A percentile compares a stretch with the other conserved stretches of the same genome.
Conservation (phyloP, 2,797 vertebrate species). For the Gila robusta region DNA sequence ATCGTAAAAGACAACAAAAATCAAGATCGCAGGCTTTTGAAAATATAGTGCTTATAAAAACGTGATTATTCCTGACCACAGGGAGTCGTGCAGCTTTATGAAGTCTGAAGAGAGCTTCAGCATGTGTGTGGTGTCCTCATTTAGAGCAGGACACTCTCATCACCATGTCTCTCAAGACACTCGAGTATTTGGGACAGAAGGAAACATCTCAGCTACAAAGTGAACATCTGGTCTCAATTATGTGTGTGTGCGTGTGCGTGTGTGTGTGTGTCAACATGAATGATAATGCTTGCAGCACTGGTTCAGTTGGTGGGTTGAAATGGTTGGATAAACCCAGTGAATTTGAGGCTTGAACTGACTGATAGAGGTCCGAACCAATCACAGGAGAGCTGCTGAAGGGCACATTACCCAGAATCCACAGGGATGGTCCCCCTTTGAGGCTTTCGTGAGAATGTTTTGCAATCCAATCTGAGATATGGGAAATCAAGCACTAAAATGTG, state of each 20-base stretch:
- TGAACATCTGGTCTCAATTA: constrained; percentile 51
- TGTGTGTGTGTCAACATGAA: constrained; percentile 42
- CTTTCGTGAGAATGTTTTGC: not conserved
- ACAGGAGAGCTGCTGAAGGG: constrained; percentile 21
- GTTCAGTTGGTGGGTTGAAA: constrained; percentile 4
- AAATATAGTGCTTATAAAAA: not conserved
- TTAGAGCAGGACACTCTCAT: constrained; percentile 41
- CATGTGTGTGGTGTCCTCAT: constrained; percentile 44
- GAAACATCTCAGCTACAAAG: constrained; percentile 49
- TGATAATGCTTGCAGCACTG: constrained; percentile 8
- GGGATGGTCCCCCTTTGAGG: constrained; percentile 4
- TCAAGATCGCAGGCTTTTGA: not conserved
- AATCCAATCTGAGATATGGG: constrained; percentile 13
- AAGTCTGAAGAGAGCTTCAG: constrained; percentile 36
- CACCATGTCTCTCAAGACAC: constrained; percentile 47
- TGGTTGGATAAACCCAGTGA: not conserved
- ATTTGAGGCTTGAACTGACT: not conserved
- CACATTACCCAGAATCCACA: constrained; percentile 28
- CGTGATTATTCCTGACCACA: not conserved
- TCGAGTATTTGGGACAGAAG: constrained; percentile 50
- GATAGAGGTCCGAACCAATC: constrained; percentile 16
- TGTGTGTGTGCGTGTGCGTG: not conserved
- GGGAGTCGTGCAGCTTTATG: not conserved
- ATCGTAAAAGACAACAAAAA: not conserved
- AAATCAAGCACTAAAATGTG: not conserved